These are phyloP conservation scores for Gadus macrocephalus DNA, from an alignment of 2,113 vertebrate genomes.

Conservation along the genomic window DNA sequence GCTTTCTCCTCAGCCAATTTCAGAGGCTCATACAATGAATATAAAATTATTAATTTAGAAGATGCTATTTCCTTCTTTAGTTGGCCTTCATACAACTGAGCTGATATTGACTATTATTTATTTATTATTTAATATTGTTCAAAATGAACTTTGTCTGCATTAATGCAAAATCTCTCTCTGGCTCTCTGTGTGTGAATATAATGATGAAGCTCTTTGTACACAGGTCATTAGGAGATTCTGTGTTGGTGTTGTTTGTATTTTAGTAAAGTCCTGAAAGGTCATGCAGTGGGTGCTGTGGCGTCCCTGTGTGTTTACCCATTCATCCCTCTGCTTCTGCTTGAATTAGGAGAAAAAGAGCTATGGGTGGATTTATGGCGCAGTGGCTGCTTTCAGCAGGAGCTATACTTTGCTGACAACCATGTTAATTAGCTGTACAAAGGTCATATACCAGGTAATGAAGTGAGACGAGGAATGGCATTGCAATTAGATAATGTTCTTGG, in stretches of 20 bases:
- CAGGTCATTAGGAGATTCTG: neutral
- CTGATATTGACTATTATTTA: neutral
- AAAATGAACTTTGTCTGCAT: neutral
- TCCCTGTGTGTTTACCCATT: neutral
- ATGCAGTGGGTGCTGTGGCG: neutral
- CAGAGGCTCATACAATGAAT: constrained; percentile 3
- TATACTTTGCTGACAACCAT: constrained; percentile 43
- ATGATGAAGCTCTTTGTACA: neutral
- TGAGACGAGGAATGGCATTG: constrained; percentile 20
- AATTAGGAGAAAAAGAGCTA: constrained; percentile 15
- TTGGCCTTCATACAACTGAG: neutral
- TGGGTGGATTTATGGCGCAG: neutral
- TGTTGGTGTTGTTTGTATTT: constrained; percentile 19
- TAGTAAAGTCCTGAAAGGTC: constrained; percentile 16
- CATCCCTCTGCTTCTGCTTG: constrained; percentile 15
- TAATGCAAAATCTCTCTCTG: neutral
- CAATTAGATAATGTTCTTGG: constrained; percentile 43
- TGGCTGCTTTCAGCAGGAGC: constrained; percentile 23
- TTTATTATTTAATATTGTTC: no score
- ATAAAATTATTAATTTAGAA: constrained; percentile 2
- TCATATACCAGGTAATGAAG: constrained; percentile 54
- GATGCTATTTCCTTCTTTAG: neutral
- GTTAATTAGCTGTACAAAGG: constrained; percentile 65
- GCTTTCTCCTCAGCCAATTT: constrained; percentile 10
- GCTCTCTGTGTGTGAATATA: neutral